Conservation (phyloP, 2,113 vertebrate genomes). For the Pycnonotus jocosus region DNA sequence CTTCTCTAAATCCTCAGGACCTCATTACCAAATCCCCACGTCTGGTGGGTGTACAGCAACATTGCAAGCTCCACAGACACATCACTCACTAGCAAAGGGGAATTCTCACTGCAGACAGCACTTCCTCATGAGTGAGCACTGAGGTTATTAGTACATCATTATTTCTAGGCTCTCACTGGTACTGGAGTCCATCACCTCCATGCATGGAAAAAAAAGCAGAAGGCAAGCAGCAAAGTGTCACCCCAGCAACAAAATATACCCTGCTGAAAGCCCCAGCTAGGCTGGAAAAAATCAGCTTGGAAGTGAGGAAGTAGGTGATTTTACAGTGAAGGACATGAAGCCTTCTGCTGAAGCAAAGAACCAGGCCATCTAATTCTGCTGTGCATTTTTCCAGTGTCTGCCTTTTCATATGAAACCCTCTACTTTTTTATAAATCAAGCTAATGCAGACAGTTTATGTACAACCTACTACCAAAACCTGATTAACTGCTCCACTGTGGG, state of each 20-base stretch:
- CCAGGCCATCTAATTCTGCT: slow-evolving; percentile 28
- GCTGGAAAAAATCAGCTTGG: slow-evolving; percentile 74
- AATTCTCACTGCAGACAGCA: neutral
- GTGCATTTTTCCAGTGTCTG: neutral
- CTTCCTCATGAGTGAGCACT: neutral
- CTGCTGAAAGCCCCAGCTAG: slow-evolving; percentile 58
- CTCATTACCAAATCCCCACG: neutral
- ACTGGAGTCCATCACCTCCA: neutral
- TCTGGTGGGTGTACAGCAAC: neutral
- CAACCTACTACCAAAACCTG: neutral
- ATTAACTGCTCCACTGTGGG: neutral
- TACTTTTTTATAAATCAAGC: neutral
- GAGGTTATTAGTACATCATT: neutral
- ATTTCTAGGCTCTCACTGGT: neutral
- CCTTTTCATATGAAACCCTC: neutral
- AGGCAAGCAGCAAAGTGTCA: neutral
- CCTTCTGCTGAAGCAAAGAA: slow-evolving; percentile 68
- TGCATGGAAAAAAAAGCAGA: neutral
- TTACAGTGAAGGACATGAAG: slow-evolving; percentile 71
- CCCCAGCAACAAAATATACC: neutral
- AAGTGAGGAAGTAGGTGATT: slow-evolving; percentile 45
- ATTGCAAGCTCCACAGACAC: neutral
- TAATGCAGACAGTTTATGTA: neutral
- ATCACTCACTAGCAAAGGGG: neutral
- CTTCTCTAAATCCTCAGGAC: neutral